Evolutionary conservation across 1,140 invertebrate genomes (phyloP).

Genomic region (Panonychus citri): DNA sequence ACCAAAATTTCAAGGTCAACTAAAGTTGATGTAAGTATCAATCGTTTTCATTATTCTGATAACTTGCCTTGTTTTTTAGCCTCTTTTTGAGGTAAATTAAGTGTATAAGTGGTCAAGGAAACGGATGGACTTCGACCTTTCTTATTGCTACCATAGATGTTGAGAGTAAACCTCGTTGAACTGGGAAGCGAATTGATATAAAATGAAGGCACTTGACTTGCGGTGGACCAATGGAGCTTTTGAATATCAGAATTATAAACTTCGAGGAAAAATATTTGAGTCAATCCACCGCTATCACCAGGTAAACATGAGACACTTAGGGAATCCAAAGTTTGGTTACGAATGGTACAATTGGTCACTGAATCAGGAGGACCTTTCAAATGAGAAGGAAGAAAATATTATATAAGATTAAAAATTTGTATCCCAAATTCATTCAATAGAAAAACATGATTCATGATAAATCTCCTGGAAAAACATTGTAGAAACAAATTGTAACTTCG

Average conservation of each 20-base stretch:
- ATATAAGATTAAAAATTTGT: too few species aligned
- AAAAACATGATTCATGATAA: too few species aligned
- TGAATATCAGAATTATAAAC: constrained; percentile 32
- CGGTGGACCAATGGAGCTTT: constrained; percentile 14
- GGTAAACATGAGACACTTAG: constrained; percentile 45
- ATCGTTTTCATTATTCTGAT: background rate
- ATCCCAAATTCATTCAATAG: too few species aligned
- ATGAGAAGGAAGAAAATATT: too few species aligned
- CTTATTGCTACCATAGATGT: constrained; percentile 14
- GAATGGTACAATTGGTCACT: constrained; percentile 54
- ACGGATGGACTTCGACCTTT: constrained; percentile 14
- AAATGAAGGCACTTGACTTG: constrained; percentile 15
- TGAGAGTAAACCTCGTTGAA: constrained; percentile 14
- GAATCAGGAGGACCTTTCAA: constrained; percentile 45
- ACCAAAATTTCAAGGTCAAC: background rate
- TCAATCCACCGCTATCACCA: constrained; percentile 51
- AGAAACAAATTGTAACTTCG: too few species aligned
- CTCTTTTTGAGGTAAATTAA: constrained; percentile 2
- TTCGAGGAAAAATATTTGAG: constrained; percentile 57
- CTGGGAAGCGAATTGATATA: constrained; percentile 12
- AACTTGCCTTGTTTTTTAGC: constrained; percentile 3
- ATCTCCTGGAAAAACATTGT: too few species aligned
- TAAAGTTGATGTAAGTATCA: background rate
- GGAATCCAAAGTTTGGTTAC: constrained; percentile 56
- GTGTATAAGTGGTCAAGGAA: constrained; percentile 10